phyloP scores from a whole-genome alignment of 1,140 invertebrate genomes.

The Microplitis demolitor region DNA sequence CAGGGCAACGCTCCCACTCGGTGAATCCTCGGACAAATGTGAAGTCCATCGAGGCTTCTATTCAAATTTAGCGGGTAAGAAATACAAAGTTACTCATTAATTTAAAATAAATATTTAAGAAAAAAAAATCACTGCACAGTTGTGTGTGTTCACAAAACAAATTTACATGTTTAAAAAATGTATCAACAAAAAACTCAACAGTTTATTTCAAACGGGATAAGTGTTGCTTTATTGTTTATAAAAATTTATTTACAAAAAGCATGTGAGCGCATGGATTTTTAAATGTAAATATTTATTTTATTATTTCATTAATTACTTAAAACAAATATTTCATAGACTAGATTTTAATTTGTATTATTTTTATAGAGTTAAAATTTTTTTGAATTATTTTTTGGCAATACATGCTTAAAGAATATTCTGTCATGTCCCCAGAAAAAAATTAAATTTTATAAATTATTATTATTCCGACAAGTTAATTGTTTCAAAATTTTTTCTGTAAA shows the following conservation, averaged over 20 bases:
- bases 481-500: too few species aligned
- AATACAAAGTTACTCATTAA: not conserved
- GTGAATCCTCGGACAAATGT: constrained; percentile 66
- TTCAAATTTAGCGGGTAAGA: constrained; percentile 57
- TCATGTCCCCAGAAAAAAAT: too few species aligned
- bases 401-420: too few species aligned
- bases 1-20: constrained; percentile 80
- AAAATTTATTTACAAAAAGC: not conserved
- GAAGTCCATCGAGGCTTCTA: constrained; percentile 56
- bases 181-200: not conserved
- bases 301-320: not conserved
- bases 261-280: constrained; percentile 5
- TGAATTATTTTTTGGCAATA: too few species aligned
- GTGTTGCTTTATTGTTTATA: too few species aligned
- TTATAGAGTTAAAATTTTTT: too few species aligned
- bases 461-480: too few species aligned
- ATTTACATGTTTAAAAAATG: not conserved
- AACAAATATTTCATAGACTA: not conserved
- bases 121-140: not conserved
- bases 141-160: not conserved
- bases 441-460: too few species aligned
- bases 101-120: not conserved
- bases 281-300: not conserved
- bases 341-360: too few species aligned
- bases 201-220: not conserved